phyloP scores from a whole-genome alignment of 2,797 vertebrate species.

The Tadarida brasiliensis region DNA sequence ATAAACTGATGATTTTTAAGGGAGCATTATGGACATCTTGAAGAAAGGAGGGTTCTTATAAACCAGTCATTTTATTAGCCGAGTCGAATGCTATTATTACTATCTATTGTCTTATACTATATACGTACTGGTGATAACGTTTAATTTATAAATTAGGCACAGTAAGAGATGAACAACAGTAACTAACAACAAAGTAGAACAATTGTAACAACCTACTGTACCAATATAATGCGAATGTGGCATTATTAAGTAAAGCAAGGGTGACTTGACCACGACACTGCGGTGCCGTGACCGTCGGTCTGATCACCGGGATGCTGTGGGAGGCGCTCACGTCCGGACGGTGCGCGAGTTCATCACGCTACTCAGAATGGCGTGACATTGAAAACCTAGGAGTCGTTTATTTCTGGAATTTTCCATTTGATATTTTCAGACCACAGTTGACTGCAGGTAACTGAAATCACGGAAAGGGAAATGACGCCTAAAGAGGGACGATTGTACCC shows the following conservation, averaged over 20 bases:
- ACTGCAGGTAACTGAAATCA: not conserved
- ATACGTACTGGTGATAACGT: not conserved
- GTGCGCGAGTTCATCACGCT: not conserved
- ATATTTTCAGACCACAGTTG: not conserved
- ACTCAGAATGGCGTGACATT: not conserved
- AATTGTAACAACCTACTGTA: not conserved
- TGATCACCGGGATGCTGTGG: not conserved
- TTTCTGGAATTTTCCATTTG: not conserved
- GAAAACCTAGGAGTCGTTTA: not conserved
- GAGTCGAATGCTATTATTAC: not conserved
- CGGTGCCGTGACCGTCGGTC: too few species aligned
- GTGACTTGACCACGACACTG: not conserved
- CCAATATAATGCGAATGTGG: not conserved
- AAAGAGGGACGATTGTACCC: not conserved
- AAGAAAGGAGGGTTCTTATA: slow-evolving; percentile 51
- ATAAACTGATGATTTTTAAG: not conserved
- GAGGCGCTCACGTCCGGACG: not conserved
- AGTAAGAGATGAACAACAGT: not conserved
- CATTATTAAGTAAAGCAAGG: not conserved
- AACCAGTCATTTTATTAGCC: not conserved
- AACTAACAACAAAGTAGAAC: not conserved
- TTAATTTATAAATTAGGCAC: not conserved
- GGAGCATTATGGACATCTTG: not conserved
- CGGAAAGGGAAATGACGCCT: not conserved
- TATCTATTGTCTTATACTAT: not conserved